Evolutionary conservation across 2,888 invertebrate species (phyloP).

Genomic region (Dendrolimus houi): DNA sequence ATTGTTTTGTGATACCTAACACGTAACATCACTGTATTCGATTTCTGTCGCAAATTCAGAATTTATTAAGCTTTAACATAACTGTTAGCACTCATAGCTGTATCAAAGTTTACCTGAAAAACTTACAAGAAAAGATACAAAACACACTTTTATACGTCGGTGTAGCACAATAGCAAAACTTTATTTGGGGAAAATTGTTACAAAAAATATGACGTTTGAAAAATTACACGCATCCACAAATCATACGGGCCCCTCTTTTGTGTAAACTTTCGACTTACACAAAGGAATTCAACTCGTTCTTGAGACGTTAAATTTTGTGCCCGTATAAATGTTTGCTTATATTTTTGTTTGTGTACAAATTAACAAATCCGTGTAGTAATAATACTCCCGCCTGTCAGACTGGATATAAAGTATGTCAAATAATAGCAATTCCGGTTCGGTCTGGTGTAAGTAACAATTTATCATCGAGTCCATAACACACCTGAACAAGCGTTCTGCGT

Average conservation of each 20-base stretch:
- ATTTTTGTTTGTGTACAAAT: conserved; percentile 14
- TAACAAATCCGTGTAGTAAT: conserved; percentile 13
- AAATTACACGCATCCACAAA: conserved; percentile 76
- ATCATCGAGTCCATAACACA: conserved; percentile 53
- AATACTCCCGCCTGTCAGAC: too few relatives aligned
- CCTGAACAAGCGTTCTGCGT: conserved; percentile 49
- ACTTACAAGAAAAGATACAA: conserved; percentile 46
- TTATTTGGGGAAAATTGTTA: conserved; percentile 62
- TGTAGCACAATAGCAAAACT: conserved; percentile 61
- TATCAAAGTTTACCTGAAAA: conserved; percentile 56
- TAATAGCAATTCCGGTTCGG: conserved; percentile 14
- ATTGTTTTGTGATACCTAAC: too few relatives aligned
- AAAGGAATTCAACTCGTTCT: conserved; percentile 65
- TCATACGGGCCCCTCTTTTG: conserved; percentile 68
- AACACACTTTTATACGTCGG: conserved; percentile 59
- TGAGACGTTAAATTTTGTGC: conserved; percentile 42
- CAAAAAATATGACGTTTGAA: conserved; percentile 75
- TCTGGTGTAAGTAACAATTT: conserved; percentile 44
- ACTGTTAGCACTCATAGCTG: conserved; percentile 40
- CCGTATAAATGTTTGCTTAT: conserved; percentile 20
- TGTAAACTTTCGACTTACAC: conserved; percentile 58
- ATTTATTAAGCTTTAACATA: conserved; percentile 40
- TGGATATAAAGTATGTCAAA: conserved; percentile 5
- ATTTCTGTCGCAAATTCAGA: too few relatives aligned
- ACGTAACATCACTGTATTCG: too few relatives aligned